Conservation (phyloP, 2,797 vertebrate species). For the Cetoscarus ocellatus region DNA sequence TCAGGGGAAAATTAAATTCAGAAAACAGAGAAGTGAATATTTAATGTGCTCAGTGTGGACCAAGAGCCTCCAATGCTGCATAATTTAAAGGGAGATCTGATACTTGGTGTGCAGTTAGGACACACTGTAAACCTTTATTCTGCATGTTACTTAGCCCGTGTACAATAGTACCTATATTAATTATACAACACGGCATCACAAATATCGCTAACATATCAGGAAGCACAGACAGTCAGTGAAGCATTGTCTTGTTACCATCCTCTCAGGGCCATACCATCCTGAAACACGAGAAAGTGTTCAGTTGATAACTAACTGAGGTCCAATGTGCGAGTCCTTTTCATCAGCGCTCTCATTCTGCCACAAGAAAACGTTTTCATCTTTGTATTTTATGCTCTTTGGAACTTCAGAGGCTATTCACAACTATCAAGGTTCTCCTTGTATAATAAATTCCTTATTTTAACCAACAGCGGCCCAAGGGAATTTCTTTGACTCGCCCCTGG, state of each 20-base stretch:
- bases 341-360: constrained; percentile 47
- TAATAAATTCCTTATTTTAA: constrained; percentile 44
- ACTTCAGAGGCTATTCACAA: constrained; percentile 33
- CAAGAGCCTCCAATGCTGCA: too few species aligned
- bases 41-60: too few species aligned
- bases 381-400: constrained; percentile 28
- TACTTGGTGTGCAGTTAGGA: too few species aligned
- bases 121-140: too few species aligned
- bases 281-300: constrained; percentile 21
- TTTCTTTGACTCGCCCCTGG: constrained; percentile 30
- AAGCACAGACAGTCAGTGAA: neutral
- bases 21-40: too few species aligned
- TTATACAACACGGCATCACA: neutral
- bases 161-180: neutral
- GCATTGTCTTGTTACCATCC: neutral
- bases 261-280: neutral
- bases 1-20: too few species aligned
- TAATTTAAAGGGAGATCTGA: too few species aligned
- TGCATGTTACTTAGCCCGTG: too few species aligned
- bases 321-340: constrained; percentile 31
- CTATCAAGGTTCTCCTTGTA: constrained; percentile 49
- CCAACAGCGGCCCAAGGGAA: constrained; percentile 25
- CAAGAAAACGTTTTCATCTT: constrained; percentile 34
- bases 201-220: too few species aligned
- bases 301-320: constrained; percentile 20